Evolutionary conservation across 1,140 invertebrate genomes (phyloP).

Genomic region (Caerostris extrusa): DNA sequence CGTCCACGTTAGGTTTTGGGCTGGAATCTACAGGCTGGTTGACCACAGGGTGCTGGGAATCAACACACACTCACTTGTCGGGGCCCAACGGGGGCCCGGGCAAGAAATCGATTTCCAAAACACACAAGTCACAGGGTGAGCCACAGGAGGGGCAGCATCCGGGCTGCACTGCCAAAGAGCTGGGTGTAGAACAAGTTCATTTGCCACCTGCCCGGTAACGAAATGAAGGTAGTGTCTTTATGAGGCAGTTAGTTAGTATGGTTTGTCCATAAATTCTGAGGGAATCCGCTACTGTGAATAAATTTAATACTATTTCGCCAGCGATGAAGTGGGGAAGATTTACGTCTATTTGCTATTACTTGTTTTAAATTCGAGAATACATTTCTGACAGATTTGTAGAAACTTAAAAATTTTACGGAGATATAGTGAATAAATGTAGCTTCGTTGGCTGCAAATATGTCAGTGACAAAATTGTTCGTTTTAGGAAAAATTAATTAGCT

Average conservation of each 20-base stretch:
- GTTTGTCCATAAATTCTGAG: slow-evolving; percentile 20
- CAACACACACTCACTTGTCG: slow-evolving; percentile 70
- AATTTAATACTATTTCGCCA: background rate
- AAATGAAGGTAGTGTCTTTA: slow-evolving; percentile 72
- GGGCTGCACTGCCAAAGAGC: background rate
- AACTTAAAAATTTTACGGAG: no score
- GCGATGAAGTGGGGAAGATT: background rate
- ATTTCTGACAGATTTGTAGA: no score
- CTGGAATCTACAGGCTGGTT: background rate
- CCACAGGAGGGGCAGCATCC: slow-evolving; percentile 15
- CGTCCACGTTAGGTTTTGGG: slow-evolving; percentile 20
- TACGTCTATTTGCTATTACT: background rate
- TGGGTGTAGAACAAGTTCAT: slow-evolving; percentile 72
- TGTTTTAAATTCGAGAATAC: no score
- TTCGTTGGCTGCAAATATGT: no score
- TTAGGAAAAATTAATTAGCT: no score
- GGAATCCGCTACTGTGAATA: slow-evolving; percentile 56
- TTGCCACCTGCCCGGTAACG: slow-evolving; percentile 71
- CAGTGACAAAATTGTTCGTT: no score
- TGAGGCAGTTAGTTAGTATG: slow-evolving; percentile 63
- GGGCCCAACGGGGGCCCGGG: slow-evolving; percentile 38
- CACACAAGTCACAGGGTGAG: slow-evolving; percentile 34
- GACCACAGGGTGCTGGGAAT: slow-evolving; percentile 61
- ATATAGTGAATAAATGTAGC: no score
- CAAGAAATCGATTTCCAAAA: slow-evolving; percentile 63